Evolutionary conservation across 1,140 invertebrate genomes (phyloP), one percentile per base, ranked within the genome.

Genomic region (Drosophila paulistorum): DNA sequence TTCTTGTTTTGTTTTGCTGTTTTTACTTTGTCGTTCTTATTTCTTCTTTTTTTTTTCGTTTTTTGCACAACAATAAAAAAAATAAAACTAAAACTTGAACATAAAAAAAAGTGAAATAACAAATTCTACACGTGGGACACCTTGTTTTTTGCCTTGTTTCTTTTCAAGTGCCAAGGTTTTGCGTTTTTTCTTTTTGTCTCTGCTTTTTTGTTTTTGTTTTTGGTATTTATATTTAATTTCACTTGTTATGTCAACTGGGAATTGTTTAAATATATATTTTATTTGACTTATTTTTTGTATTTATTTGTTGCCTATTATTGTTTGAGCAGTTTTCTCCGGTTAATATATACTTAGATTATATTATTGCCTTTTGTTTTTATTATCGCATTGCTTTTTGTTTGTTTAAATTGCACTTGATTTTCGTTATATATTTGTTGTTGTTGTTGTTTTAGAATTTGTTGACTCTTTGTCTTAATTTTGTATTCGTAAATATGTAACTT

Each of bases 81-180:
- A 59, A 59, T n/a, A 39, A 45, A 45, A 67, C 60, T 66, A 55
- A 35, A 60, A 61, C 37, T 23, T 30, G 39, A 73, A 30, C 30
- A 30, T 30, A 55, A 64, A 68, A 68, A 51, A 51, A 23, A 48
- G 45, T 51, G 45, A 51, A 51, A 51, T 51, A 51, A 51, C 45
- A 51, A 51, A 51, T 51, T 51, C 45, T 51, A 51, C 45, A 51
- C 45, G 45, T 51, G 45, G 45, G 45, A 51, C 45, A 51, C 45
- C 17, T 51, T 51, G 45, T 51, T 51, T 30, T 51, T 51, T 51
- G 45, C 45, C 45, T 51, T 51, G 45, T 51, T 51, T 51, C 17
- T 51, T 48, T 48, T 48, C 45, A 7, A 48, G 45, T 51, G 45
- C 45, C 45, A 51, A 51, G 45, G 45, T 51, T 51, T 51, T 51